These are phyloP conservation scores for Crocuta crocuta DNA, from an alignment of 2,113 vertebrate genomes.

Conservation along the genomic window DNA sequence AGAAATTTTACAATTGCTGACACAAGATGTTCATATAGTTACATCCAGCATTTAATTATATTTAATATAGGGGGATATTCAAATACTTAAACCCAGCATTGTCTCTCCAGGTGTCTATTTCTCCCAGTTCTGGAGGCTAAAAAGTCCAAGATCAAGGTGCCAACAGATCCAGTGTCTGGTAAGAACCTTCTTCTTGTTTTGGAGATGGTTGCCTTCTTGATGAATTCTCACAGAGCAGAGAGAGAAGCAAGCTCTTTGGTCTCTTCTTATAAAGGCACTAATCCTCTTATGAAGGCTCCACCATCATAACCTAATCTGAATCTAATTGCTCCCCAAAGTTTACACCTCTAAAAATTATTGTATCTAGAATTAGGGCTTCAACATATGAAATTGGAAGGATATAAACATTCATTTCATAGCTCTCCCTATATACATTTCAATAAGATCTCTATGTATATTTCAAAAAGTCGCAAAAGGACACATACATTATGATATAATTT, in stretches of 20 bases:
- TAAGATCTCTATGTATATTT: neutral
- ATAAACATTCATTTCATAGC: neutral
- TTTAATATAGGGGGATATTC: neutral
- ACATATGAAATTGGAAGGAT: neutral
- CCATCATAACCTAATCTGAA: neutral
- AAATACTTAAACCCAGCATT: neutral
- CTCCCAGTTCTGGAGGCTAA: neutral
- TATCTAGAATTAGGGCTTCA: neutral
- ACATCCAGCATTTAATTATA: neutral
- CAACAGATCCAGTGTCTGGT: neutral
- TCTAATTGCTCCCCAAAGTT: neutral
- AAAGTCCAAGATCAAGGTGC: neutral
- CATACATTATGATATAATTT: neutral
- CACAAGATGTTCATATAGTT: neutral
- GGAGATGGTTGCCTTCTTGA: neutral
- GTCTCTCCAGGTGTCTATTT: neutral
- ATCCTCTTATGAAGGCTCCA: neutral
- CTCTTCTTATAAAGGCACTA: neutral
- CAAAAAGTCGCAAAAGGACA: neutral
- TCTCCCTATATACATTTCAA: neutral
- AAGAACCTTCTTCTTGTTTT: neutral
- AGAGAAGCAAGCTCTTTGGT: neutral
- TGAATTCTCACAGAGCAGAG: neutral
- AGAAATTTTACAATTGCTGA: neutral
- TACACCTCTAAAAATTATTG: neutral